Conservation (phyloP, 2,888 invertebrate genomes). For the Leuctra nigra region DNA sequence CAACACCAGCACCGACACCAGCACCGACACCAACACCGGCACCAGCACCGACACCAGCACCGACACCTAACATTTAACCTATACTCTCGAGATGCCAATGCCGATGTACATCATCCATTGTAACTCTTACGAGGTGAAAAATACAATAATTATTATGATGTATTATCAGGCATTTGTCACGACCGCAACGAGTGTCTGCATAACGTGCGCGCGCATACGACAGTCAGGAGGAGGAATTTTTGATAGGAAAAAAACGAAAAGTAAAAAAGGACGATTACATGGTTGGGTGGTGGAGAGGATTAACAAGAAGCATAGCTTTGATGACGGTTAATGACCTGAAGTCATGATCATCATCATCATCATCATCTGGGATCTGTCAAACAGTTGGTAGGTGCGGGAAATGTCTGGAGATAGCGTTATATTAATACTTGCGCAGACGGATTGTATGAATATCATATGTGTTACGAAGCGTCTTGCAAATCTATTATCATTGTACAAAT, state of each 20-base stretch:
- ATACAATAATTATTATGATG: constrained; percentile 7
- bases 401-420: background rate
- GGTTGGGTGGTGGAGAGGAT: background rate
- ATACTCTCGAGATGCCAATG: background rate
- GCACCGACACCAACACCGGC: too few relatives aligned
- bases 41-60: too few relatives aligned
- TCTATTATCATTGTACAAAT: too few relatives aligned
- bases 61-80: too few relatives aligned
- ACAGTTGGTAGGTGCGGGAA: too few relatives aligned
- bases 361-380: too few relatives aligned
- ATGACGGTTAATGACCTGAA: background rate
- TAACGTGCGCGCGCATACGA: background rate
- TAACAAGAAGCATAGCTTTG: background rate
- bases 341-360: background rate
- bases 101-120: constrained; percentile 2
- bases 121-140: background rate
- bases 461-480: too few relatives aligned
- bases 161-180: constrained; percentile 17
- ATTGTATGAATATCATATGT: too few relatives aligned
- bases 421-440: too few relatives aligned
- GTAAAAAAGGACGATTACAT: background rate
- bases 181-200: background rate
- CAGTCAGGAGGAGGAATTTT: background rate
- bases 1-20: too few relatives aligned
- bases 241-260: too few relatives aligned